Evolutionary conservation across 64 coral and sea anemone species (phyloP), one percentile per base, ranked within the genome.

Genomic region (Hydrozoanthus tunicans): DNA sequence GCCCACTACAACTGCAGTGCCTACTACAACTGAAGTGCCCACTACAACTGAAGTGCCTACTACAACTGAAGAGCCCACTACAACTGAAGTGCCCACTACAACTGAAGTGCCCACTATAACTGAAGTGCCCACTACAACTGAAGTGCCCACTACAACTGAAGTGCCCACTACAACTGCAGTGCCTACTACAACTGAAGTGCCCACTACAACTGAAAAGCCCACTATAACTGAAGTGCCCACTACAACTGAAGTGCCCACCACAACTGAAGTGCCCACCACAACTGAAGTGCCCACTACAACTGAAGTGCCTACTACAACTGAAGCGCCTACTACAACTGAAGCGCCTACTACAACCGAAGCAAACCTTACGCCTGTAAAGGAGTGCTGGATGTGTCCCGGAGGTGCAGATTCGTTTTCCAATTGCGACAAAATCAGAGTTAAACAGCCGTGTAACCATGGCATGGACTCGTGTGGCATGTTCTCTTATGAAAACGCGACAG

Each of bases 301-400:
- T 13, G 63, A 65, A 65, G 6, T 65, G 11, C 63, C 6, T 13
- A 65, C 13, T 15, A 65, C 63, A 65, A 17, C 7, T 4, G 9
- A 65, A 65, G 63, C 0, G 11, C 10, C 13, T 3, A 65, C 63
- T 65, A 65, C 6, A 13, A 65, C 9, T 0, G 9, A 65, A 65
- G 63, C 1, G 11, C 9, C 1, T 10, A 13, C 10, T 65, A 65
- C 63, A 65, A 13, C 12, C 5, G 11, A 65, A 65, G 0, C 32
- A 43, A 43, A 0, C 32, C 32, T 1, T 7, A 4, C 17, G 11
- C 17, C 80, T 17, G 80, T 82, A 27, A 60, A 53, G 32, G 82
- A 85, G 51, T 85, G 82, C 26, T 85, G 82, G 82, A 85, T 85
- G 64, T 85, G 82, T 69, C 82, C 63, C 3, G 62, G 82, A 4